These are phyloP conservation scores for Polyommatus icarus DNA, from an alignment of 2,888 invertebrate genomes.

Conservation along the genomic window DNA sequence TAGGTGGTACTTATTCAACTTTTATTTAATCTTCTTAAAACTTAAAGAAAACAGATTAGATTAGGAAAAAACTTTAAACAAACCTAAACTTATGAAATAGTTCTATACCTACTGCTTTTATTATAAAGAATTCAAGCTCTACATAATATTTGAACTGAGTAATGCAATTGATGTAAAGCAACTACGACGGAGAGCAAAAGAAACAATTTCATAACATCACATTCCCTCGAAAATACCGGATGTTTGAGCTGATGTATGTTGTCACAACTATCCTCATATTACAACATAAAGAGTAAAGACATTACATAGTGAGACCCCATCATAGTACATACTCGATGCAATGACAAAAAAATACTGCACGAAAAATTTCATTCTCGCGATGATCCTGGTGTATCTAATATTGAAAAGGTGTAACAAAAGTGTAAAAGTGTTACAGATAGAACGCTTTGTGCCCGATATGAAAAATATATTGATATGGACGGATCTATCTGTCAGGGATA, in stretches of 20 bases:
- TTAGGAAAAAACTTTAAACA: too few species aligned
- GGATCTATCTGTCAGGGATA: slow-evolving; percentile 47
- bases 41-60: too few species aligned
- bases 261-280: not conserved
- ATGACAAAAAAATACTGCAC: not conserved
- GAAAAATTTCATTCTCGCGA: slow-evolving; percentile 2
- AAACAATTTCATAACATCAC: slow-evolving; percentile 26
- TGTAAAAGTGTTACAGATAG: slow-evolving; percentile 45
- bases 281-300: not conserved
- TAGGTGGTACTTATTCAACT: too few species aligned
- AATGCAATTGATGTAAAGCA: not conserved
- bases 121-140: not conserved
- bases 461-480: slow-evolving; percentile 65
- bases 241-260: not conserved
- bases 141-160: not conserved
- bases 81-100: too few species aligned
- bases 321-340: not conserved
- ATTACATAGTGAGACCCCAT: not conserved
- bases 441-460: slow-evolving; percentile 55
- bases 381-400: slow-evolving; percentile 44
- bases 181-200: not conserved
- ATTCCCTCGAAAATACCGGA: slow-evolving; percentile 29
- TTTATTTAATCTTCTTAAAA: too few species aligned
- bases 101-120: not conserved
- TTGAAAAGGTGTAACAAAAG: slow-evolving; percentile 38